A percentile compares a stretch with the other conserved stretches of the same genome.
These are phyloP conservation scores for Nemopilema nomurai DNA, from an alignment of 30 jellyfish, hydroid and myxozoan genomes.

Conservation along the genomic window DNA sequence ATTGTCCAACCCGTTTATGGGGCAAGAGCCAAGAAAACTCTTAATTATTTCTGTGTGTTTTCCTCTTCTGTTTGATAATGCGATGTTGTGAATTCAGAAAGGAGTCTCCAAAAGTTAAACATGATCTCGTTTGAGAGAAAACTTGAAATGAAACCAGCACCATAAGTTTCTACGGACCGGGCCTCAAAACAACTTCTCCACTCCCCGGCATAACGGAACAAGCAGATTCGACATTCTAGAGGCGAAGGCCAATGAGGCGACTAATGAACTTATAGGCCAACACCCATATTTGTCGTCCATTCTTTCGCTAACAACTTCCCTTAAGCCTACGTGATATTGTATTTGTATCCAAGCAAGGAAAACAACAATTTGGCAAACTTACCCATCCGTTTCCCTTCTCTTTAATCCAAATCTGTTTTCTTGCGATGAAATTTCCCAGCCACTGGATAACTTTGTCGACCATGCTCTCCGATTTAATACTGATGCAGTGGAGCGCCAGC, in stretches of 20 bases:
- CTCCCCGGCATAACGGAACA: background rate
- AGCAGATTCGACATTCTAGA: background rate
- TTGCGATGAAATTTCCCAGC: slow-evolving; percentile 83
- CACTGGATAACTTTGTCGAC: slow-evolving; percentile 83
- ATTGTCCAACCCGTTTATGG: background rate
- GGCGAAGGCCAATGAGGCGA: background rate
- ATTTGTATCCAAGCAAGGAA: background rate
- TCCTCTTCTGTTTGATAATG: too few relatives aligned
- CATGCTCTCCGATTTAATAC: slow-evolving; percentile 71
- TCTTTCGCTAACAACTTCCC: background rate
- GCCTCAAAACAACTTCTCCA: too few relatives aligned
- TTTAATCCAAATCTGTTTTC: slow-evolving; percentile 86
- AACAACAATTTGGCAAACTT: slow-evolving; percentile 37
- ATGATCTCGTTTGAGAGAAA: too few relatives aligned
- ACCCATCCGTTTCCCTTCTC: slow-evolving; percentile 98
- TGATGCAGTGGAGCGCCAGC: slow-evolving; percentile 84
- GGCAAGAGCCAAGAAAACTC: too few relatives aligned
- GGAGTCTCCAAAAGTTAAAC: background rate
- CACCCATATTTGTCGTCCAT: background rate
- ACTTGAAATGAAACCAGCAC: too few relatives aligned
- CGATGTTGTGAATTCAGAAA: background rate
- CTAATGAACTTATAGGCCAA: background rate
- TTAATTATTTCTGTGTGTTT: too few relatives aligned
- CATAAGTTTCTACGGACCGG: too few relatives aligned
- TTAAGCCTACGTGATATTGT: slow-evolving; percentile 1